Percentiles rank a stretch among this genome's conserved stretches.
Conservation (phyloP, 2,797 vertebrate genomes). For the Lagodon rhomboides region DNA sequence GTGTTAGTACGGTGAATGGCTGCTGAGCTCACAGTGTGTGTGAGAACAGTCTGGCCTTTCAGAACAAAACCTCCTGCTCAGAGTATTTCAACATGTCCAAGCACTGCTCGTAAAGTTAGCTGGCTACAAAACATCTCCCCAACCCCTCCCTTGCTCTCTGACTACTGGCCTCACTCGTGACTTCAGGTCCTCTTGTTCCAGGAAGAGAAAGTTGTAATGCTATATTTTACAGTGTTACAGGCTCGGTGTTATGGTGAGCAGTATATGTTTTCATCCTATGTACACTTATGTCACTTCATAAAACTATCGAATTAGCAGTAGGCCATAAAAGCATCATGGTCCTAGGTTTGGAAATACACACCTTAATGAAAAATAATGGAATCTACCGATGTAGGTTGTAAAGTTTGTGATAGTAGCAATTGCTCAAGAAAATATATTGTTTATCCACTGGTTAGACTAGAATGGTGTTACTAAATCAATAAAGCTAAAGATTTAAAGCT, state of each 20-base stretch:
- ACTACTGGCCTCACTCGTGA: slow-evolving; percentile 45
- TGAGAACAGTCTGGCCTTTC: slow-evolving; percentile 84
- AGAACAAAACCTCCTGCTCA: slow-evolving; percentile 79
- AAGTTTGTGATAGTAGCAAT: not conserved
- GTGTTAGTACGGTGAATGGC: slow-evolving; percentile 62
- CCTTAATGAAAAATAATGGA: not conserved
- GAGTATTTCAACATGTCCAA: slow-evolving; percentile 81
- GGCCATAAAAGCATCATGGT: not conserved
- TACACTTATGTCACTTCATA: not conserved
- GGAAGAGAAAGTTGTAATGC: slow-evolving; percentile 25
- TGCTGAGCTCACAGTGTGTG: slow-evolving; percentile 61
- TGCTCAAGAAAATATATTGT: not conserved
- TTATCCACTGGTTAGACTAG: not conserved
- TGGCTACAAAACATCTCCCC: slow-evolving; percentile 63
- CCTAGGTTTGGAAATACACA: not conserved
- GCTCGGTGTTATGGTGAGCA: not conserved
- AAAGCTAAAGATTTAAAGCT: not conserved
- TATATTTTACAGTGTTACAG: slow-evolving; percentile 10
- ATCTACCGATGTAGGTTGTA: not conserved
- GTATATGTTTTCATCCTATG: slow-evolving; percentile 12
- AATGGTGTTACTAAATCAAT: not conserved
- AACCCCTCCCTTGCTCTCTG: slow-evolving; percentile 44
- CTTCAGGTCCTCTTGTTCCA: slow-evolving; percentile 41
- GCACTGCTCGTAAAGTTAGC: slow-evolving; percentile 73
- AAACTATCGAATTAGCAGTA: slow-evolving; percentile 23